phyloP scores from a whole-genome alignment of 2,797 vertebrate species.

The Sebastes vulpes region DNA sequence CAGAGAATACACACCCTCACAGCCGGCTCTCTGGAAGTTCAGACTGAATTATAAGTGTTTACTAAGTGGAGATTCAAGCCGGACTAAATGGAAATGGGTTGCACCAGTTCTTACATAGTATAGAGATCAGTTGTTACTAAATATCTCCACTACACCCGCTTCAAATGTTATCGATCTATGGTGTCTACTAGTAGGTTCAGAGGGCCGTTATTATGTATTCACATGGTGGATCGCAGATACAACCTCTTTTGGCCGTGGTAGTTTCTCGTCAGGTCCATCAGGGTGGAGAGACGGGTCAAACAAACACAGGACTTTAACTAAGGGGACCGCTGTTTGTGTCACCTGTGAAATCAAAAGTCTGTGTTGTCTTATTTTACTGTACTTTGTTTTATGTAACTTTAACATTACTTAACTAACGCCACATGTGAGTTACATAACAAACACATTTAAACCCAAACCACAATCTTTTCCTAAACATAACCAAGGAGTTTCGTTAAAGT shows the following conservation, averaged over 20 bases:
- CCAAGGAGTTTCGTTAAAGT: no score
- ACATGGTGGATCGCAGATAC: not conserved
- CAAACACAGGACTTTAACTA: no score
- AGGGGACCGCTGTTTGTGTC: no score
- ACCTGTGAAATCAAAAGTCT: no score
- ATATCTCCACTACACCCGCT: not conserved
- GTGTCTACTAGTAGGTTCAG: not conserved
- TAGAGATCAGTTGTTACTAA: not conserved
- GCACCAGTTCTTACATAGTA: not conserved
- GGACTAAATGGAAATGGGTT: not conserved
- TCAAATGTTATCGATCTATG: no score
- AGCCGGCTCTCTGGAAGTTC: not conserved
- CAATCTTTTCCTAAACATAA: no score
- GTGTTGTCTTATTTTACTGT: no score
- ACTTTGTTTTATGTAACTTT: no score
- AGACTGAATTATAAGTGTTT: not conserved
- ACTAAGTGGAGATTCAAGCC: not conserved
- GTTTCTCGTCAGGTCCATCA: no score
- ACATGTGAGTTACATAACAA: not conserved
- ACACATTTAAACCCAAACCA: not conserved
- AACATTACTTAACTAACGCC: no score
- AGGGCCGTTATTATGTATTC: not conserved
- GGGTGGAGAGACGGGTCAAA: no score
- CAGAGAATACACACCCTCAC: not conserved
- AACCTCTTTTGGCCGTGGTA: not conserved